A percentile compares a stretch with the other conserved stretches of the same genome.
Evolutionary conservation across 2,797 vertebrate species (phyloP).

Genomic region (Silurus aristotelis): DNA sequence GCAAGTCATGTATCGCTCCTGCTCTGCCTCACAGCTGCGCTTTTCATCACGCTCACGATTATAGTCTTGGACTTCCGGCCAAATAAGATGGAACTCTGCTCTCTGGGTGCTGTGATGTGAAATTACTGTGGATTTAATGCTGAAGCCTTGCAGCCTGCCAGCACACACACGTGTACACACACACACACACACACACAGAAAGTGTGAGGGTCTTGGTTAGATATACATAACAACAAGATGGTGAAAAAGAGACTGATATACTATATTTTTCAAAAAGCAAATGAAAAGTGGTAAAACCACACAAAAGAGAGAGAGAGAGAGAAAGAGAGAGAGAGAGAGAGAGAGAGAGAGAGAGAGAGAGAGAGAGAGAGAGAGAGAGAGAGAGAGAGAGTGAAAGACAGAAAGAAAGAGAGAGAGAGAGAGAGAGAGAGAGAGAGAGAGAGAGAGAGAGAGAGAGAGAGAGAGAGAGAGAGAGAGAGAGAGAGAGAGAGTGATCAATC

Average conservation of each 20-base stretch:
- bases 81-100: slow-evolving; percentile 42
- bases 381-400: too few species aligned
- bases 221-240: slow-evolving; percentile 2
- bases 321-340: neutral
- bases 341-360: neutral
- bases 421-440: neutral
- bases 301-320: neutral
- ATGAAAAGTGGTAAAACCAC: too few species aligned
- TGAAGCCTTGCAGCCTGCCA: slow-evolving; percentile 45
- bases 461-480: neutral
- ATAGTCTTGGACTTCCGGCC: slow-evolving; percentile 28
- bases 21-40: slow-evolving; percentile 42
- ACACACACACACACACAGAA: slow-evolving; percentile 11
- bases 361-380: neutral
- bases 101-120: slow-evolving; percentile 44
- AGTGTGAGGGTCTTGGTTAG: neutral
- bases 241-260: neutral
- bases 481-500: neutral
- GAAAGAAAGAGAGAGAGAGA: neutral
- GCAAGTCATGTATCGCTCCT: neutral
- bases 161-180: neutral
- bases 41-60: slow-evolving; percentile 38
- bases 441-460: neutral
- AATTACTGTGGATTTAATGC: slow-evolving; percentile 63
- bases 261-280: neutral